phyloP scores from a whole-genome alignment of 2,113 vertebrate genomes.

The Crypturellus undulatus region DNA sequence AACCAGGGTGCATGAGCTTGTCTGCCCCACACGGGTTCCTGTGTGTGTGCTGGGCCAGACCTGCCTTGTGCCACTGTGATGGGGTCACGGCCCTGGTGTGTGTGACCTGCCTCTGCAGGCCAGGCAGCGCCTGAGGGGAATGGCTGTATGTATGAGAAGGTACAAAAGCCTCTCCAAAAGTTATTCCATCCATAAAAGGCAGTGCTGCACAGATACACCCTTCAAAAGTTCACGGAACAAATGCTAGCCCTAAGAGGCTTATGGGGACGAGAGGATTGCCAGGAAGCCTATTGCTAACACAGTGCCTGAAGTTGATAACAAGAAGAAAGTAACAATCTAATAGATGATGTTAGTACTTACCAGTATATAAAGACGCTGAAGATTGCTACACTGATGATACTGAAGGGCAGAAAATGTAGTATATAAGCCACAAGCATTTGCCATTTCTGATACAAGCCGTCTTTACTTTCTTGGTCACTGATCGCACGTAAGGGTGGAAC shows the following conservation, averaged over 20 bases:
- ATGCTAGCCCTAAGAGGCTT: background rate
- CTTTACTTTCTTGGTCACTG: slow-evolving; percentile 93
- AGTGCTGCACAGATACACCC: background rate
- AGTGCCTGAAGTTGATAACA: background rate
- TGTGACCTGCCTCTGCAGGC: background rate
- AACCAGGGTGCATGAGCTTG: background rate
- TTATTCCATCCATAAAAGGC: background rate
- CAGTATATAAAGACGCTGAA: slow-evolving; percentile 92
- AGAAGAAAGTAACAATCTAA: background rate
- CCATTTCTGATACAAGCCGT: slow-evolving; percentile 94
- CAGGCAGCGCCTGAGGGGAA: background rate
- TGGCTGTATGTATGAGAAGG: background rate
- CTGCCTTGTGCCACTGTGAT: background rate
- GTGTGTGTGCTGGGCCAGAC: background rate
- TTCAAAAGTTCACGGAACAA: background rate
- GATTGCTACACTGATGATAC: slow-evolving; percentile 83
- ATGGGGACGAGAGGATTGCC: background rate
- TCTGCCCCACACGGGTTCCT: background rate
- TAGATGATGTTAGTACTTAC: slow-evolving; percentile 69
- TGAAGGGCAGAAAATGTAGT: slow-evolving; percentile 92
- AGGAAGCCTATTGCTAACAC: background rate
- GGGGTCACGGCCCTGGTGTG: background rate
- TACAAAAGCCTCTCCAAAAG: background rate
- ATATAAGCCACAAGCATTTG: slow-evolving; percentile 95
- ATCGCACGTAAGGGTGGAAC: slow-evolving; percentile 90